These are phyloP conservation scores for Sebastes cheni DNA, from an alignment of 2,797 vertebrate genomes.

Conservation along the genomic window DNA sequence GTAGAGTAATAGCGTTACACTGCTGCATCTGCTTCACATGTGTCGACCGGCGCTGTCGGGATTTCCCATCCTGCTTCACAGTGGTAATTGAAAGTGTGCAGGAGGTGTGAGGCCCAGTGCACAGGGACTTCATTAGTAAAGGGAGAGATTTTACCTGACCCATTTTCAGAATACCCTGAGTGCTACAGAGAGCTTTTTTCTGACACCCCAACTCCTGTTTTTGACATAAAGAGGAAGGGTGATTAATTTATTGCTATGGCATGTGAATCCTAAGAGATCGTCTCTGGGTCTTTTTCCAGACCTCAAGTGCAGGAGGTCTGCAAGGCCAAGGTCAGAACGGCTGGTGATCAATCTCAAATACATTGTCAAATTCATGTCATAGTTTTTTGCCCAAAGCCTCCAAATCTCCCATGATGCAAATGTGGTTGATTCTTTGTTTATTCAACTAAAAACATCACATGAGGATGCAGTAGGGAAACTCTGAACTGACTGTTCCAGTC, in stretches of 20 bases:
- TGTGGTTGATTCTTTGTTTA: not conserved
- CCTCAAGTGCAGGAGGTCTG: slow-evolving; percentile 7
- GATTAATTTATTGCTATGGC: slow-evolving; percentile 48
- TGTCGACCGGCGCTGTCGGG: slow-evolving; percentile 44
- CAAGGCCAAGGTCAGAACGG: not conserved
- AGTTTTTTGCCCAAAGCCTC: not conserved
- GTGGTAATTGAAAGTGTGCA: slow-evolving; percentile 73
- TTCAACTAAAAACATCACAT: not conserved
- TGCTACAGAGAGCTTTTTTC: slow-evolving; percentile 1
- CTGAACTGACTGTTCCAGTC: not conserved
- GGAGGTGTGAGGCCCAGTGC: slow-evolving; percentile 63
- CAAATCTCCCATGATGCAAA: not conserved
- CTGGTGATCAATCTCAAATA: slow-evolving; percentile 30
- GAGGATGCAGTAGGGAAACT: not conserved
- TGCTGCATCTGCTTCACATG: slow-evolving; percentile 39
- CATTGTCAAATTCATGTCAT: not conserved
- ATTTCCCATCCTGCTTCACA: slow-evolving; percentile 55
- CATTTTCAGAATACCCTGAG: slow-evolving; percentile 49
- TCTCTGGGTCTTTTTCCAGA: slow-evolving; percentile 20
- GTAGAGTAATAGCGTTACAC: not conserved
- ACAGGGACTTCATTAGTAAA: slow-evolving; percentile 74
- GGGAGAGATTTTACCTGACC: slow-evolving; percentile 69
- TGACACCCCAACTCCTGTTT: slow-evolving; percentile 35
- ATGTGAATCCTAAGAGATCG: slow-evolving; percentile 31
- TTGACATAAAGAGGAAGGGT: slow-evolving; percentile 49